phyloP scores from a whole-genome alignment of 92 coral and sea anemone genomes.

The Zoanthus sociatus region DNA sequence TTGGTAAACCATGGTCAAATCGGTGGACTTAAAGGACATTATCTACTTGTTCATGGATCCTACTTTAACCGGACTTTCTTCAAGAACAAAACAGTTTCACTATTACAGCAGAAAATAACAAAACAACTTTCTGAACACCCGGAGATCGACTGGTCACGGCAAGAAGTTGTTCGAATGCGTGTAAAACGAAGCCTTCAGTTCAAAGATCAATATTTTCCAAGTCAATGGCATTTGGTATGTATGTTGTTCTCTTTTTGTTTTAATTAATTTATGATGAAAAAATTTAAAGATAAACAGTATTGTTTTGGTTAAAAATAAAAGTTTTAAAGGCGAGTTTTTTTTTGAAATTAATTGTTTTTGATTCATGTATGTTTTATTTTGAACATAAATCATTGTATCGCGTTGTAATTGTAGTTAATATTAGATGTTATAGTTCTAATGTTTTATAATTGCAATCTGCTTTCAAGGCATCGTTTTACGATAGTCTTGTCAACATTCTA shows the following conservation, averaged over 20 bases:
- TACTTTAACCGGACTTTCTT: conserved; percentile 66
- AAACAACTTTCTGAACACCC: conserved; percentile 78
- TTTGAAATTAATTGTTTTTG: background rate
- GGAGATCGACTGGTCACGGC: conserved; percentile 93
- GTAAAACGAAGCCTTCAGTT: conserved; percentile 88
- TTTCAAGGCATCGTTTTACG: no score
- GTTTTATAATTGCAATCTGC: no score
- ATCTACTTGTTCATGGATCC: conserved; percentile 82
- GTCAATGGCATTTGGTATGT: conserved; percentile 99
- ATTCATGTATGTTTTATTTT: background rate
- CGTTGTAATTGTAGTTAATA: no score
- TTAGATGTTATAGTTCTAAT: no score
- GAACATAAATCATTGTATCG: no score
- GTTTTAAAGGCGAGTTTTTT: background rate
- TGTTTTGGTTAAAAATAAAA: background rate
- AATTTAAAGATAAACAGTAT: background rate
- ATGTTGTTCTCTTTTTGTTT: conserved; percentile 57
- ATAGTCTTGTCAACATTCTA: no score
- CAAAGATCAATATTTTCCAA: conserved; percentile 97
- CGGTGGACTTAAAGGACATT: conserved; percentile 91
- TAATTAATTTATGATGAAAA: conserved; percentile 51
- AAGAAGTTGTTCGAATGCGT: conserved; percentile 83
- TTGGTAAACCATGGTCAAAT: conserved; percentile 90
- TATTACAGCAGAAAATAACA: conserved; percentile 64
- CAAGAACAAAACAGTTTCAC: conserved; percentile 43